Evolutionary conservation across 2,888 invertebrate genomes (phyloP).

Genomic region (Eupithecia subumbrata): DNA sequence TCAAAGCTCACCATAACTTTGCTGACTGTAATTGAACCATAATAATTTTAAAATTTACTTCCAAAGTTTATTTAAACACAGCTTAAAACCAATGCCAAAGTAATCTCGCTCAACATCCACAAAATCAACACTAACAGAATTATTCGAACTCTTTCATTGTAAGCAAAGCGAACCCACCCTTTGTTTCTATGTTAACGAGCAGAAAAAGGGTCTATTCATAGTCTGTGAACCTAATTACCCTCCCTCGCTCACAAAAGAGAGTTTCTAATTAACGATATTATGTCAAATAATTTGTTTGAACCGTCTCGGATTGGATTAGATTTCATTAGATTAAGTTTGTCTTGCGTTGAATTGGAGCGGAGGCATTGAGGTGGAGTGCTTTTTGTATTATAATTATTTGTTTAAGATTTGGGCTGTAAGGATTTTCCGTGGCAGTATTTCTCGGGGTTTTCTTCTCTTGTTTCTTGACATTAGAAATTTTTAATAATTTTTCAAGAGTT

Average conservation of each 20-base stretch:
- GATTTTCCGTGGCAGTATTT: neutral
- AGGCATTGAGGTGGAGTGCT: slow-evolving; percentile 22
- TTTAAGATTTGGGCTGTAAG: neutral
- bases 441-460: neutral
- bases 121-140: slow-evolving; percentile 56
- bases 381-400: slow-evolving; percentile 4
- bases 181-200: slow-evolving; percentile 82
- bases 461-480: neutral
- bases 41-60: neutral
- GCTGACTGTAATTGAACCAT: neutral
- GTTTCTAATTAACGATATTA: slow-evolving; percentile 84
- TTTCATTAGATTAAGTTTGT: slow-evolving; percentile 79
- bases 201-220: slow-evolving; percentile 83
- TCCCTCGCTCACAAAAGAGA: slow-evolving; percentile 78
- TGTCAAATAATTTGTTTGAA: slow-evolving; percentile 84
- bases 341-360: slow-evolving; percentile 50
- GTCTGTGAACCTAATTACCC: slow-evolving; percentile 82
- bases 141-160: slow-evolving; percentile 70
- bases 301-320: slow-evolving; percentile 80
- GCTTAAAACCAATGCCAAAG: neutral
- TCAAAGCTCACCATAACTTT: too few species aligned
- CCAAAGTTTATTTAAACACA: neutral
- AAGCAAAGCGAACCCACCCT: slow-evolving; percentile 75
- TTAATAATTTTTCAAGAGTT: neutral
- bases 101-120: slow-evolving; percentile 38